Evolutionary conservation across 30 jellyfish, hydroid and myxozoan species (phyloP), one percentile per base, ranked within the genome.

Genomic region (Aurelia coerulea): DNA sequence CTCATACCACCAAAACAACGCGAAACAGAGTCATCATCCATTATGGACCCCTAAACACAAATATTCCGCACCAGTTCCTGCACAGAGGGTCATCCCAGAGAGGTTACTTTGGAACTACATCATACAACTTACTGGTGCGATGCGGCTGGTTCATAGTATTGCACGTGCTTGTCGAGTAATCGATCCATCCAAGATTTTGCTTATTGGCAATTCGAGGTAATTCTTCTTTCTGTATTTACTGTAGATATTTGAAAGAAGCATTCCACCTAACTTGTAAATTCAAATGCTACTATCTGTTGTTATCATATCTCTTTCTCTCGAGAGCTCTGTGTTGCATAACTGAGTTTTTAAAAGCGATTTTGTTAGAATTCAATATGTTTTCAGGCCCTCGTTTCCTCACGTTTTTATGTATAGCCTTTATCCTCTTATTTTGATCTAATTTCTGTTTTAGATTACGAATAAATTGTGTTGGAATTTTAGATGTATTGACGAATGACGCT

Each of bases 41-140:
- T 32, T 76, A 13, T 84, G 93, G 93, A 79, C 93, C 58, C 87
- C 87, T 11, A 81, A 86, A 42, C 87, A 85, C 84, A 62, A 76
- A 37, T 78, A 78, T 64, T 87, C 86, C 2, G 86, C 33, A 17
- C 88, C 88, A 39, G 84, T 74, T 33, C 85, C 91, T 5, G 87
- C 95, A 42, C 98, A 92, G 76, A 88, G 81, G 65, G 96, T 84
- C 60, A 70, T 93, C 56, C 98, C 97, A 14, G 98, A 93, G 81
- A 85, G 98, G 46, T 68, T 87, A 35, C 78, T 93, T n/a, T 93
- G 98, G 98, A 93, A 96, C 60, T 93, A 93, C 80, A 85, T 93
- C 35, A 93, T 93, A 41, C 98, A 93, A 76, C 77, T 93, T 76
- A 87, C 98, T 69, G 97, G 93, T 10, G 97, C 98, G 7, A 79